phyloP scores from a whole-genome alignment of 2,113 vertebrate species.

The Speoplatyrhinus poulsoni region DNA sequence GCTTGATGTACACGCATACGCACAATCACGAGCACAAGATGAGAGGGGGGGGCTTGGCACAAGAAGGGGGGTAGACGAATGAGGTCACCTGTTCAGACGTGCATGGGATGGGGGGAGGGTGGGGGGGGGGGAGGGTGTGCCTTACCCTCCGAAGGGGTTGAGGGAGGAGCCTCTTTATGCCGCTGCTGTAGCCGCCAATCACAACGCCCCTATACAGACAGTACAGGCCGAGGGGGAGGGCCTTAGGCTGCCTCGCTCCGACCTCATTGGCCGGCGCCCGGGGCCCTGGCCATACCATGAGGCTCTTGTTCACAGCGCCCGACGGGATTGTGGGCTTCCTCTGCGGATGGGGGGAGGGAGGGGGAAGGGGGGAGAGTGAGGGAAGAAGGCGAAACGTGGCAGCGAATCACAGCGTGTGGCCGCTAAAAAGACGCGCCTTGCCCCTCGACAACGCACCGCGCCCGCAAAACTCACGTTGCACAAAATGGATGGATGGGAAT shows the following conservation, averaged over 20 bases:
- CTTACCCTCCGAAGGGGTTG: constrained; percentile 80
- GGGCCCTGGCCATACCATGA: constrained; percentile 68
- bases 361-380: constrained; percentile 25
- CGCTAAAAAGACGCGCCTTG: no score
- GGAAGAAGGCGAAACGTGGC: constrained; percentile 62
- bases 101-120: constrained; percentile 48
- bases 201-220: constrained; percentile 82
- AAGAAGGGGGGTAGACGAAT: constrained; percentile 6
- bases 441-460: no score
- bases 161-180: constrained; percentile 79
- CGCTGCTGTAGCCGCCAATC: constrained; percentile 77
- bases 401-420: constrained; percentile 52
- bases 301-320: constrained; percentile 75
- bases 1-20: no score
- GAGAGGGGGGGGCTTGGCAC: constrained; percentile 46
- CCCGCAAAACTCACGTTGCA: not conserved
- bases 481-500: constrained; percentile 1
- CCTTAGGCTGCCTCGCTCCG: constrained; percentile 75
- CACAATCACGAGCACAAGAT: no score
- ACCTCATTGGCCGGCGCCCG: constrained; percentile 72
- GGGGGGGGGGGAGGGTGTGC: constrained; percentile 63
- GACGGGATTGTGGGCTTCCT: constrained; percentile 77
- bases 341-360: constrained; percentile 72
- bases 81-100: constrained; percentile 26
- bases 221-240: constrained; percentile 79